phyloP scores from a whole-genome alignment of 2,888 invertebrate species.

The Nipponacmea schrenckii region DNA sequence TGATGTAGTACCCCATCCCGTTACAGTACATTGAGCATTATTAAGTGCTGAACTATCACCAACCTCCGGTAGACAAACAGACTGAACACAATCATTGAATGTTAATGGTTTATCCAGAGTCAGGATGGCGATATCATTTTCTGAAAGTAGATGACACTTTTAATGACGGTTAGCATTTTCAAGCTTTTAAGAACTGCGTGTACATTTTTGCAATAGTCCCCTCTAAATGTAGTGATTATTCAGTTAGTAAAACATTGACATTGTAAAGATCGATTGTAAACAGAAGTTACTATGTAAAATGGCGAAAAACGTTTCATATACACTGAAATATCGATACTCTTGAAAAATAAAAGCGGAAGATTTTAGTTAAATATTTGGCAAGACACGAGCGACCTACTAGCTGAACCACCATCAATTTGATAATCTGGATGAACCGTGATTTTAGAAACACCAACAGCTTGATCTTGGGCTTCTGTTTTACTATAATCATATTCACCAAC shows the following conservation, averaged over 20 bases:
- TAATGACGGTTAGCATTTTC: not conserved
- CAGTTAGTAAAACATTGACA: not conserved
- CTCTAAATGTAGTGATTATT: no score
- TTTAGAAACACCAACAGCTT: slow-evolving; percentile 15
- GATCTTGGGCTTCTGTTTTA: slow-evolving; percentile 19
- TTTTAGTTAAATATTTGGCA: not conserved
- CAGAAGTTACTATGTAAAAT: not conserved
- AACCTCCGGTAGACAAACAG: slow-evolving; percentile 27
- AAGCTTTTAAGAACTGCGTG: no score
- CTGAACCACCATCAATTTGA: not conserved
- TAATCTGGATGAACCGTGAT: slow-evolving; percentile 25
- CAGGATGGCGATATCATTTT: slow-evolving; percentile 31
- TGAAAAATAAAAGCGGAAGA: not conserved
- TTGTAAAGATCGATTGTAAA: not conserved
- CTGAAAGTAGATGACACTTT: slow-evolving; percentile 15
- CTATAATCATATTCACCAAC: slow-evolving; percentile 25
- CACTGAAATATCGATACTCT: not conserved
- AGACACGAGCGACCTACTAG: not conserved
- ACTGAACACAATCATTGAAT: slow-evolving; percentile 21
- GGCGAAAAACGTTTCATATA: no score
- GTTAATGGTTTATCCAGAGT: slow-evolving; percentile 26
- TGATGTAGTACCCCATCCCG: slow-evolving; percentile 28
- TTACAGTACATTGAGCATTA: slow-evolving; percentile 20
- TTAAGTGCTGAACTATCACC: slow-evolving; percentile 7
- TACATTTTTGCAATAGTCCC: no score